Percentiles rank a stretch among this genome's conserved stretches.
These are phyloP conservation scores for Urocyon cinereoargenteus DNA, from an alignment of 2,797 vertebrate genomes.

Conservation along the genomic window DNA sequence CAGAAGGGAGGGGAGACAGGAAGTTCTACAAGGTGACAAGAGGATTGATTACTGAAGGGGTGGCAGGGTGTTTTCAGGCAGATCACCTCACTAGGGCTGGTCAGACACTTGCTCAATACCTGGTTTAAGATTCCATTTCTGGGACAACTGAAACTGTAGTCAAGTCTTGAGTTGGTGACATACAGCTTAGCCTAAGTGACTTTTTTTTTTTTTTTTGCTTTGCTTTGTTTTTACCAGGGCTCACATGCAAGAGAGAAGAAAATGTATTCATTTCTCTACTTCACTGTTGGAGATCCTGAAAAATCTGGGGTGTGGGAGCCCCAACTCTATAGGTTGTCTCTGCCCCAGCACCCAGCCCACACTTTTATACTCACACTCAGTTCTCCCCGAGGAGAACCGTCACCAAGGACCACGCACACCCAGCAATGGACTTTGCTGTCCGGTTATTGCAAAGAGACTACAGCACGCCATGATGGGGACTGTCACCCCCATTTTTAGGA, in stretches of 20 bases:
- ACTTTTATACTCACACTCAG: no score
- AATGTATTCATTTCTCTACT: not conserved
- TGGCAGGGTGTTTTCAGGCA: not conserved
- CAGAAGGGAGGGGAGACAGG: not conserved
- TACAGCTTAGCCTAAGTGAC: not conserved
- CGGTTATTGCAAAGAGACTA: no score
- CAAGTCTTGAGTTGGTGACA: not conserved
- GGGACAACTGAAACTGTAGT: not conserved
- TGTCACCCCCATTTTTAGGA: no score
- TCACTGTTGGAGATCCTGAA: not conserved
- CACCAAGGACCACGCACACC: rapidly evolving
- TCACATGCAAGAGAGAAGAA: not conserved
- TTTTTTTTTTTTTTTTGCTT: not conserved
- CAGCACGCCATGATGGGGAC: not conserved
- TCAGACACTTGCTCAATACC: not conserved
- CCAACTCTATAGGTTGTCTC: not conserved
- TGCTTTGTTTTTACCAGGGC: not conserved
- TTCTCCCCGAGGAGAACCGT: not conserved
- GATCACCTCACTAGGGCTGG: not conserved
- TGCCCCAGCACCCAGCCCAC: not conserved
- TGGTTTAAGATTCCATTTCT: not conserved
- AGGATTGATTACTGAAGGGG: not conserved
- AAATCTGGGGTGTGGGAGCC: not conserved
- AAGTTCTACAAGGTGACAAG: not conserved
- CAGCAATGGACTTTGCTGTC: rapidly evolving